Conservation (phyloP, 1,140 invertebrate species). For the Musca domestica region DNA sequence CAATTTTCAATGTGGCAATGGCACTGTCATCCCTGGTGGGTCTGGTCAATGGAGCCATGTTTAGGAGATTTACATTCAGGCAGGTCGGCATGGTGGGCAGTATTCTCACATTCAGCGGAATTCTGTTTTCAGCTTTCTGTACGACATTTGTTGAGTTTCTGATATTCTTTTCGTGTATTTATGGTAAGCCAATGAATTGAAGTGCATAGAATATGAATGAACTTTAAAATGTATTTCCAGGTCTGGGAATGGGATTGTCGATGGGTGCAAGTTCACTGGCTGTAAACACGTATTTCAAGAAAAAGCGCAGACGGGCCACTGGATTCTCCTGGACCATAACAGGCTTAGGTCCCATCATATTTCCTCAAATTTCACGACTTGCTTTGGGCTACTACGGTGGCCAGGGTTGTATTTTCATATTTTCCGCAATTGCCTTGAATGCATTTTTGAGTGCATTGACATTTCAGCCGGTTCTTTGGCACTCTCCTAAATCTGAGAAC, state of each 20-base stretch:
- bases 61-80: slow-evolving; percentile 41
- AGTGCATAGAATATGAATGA: slow-evolving; percentile 40
- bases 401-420: slow-evolving; percentile 59
- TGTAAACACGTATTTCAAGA: slow-evolving; percentile 62
- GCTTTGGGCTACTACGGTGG: slow-evolving; percentile 58
- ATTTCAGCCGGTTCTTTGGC: slow-evolving; percentile 63
- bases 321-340: slow-evolving; percentile 62
- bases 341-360: slow-evolving; percentile 60
- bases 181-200: slow-evolving; percentile 53
- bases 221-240: slow-evolving; percentile 50
- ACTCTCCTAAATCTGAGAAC: slow-evolving; percentile 52
- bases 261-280: slow-evolving; percentile 62
- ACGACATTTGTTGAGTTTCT: slow-evolving; percentile 41
- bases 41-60: slow-evolving; percentile 49
- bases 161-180: slow-evolving; percentile 53
- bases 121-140: slow-evolving; percentile 40
- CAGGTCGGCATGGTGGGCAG: slow-evolving; percentile 42
- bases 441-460: slow-evolving; percentile 59
- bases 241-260: slow-evolving; percentile 59
- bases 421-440: slow-evolving; percentile 60
- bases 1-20: slow-evolving; percentile 65
- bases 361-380: slow-evolving; percentile 58
- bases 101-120: slow-evolving; percentile 33
- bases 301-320: slow-evolving; percentile 58
- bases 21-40: slow-evolving; percentile 62